Conservation (phyloP, 2,888 invertebrate genomes). For the Brenthis ino region DNA sequence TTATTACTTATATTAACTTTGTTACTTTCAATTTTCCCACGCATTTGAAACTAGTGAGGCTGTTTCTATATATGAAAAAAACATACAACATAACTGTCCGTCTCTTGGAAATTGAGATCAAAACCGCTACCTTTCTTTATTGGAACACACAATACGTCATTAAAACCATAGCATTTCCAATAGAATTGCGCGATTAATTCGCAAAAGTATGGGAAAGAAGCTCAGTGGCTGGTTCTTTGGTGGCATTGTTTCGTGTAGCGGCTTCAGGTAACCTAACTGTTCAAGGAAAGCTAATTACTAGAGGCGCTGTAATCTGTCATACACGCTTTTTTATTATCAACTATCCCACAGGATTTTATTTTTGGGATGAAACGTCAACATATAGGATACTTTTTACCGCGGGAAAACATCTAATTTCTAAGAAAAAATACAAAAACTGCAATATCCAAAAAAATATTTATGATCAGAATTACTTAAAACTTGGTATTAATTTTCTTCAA, state of each 20-base stretch:
- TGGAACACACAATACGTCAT: conserved; percentile 20
- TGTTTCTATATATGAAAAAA: conserved; percentile 1
- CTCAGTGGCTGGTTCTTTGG: too few relatives aligned
- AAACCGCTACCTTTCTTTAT: conserved; percentile 3
- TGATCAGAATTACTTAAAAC: too few relatives aligned
- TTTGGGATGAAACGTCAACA: too few relatives aligned
- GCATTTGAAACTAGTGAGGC: not conserved
- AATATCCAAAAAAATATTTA: too few relatives aligned
- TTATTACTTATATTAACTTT: too few relatives aligned
- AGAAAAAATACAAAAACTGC: accelerated
- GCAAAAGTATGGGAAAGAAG: conserved; percentile 8
- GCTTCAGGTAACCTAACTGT: conserved; percentile 7
- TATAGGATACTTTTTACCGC: too few relatives aligned
- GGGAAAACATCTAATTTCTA: too few relatives aligned
- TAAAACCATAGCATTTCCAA: conserved; percentile 21
- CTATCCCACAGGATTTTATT: too few relatives aligned
- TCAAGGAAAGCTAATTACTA: not conserved
- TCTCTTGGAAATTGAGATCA: conserved; percentile 14
- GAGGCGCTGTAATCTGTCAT: too few relatives aligned
- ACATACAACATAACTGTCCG: conserved; percentile 11
- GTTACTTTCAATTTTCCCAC: conserved; percentile 6
- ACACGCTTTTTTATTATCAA: too few relatives aligned
- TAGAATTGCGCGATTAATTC: conserved; percentile 15
- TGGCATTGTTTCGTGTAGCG: conserved; percentile 1
- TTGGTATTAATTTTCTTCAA: too few relatives aligned